These are phyloP conservation scores for Hartigia nigra DNA, from an alignment of 2,888 invertebrate genomes.

Conservation along the genomic window DNA sequence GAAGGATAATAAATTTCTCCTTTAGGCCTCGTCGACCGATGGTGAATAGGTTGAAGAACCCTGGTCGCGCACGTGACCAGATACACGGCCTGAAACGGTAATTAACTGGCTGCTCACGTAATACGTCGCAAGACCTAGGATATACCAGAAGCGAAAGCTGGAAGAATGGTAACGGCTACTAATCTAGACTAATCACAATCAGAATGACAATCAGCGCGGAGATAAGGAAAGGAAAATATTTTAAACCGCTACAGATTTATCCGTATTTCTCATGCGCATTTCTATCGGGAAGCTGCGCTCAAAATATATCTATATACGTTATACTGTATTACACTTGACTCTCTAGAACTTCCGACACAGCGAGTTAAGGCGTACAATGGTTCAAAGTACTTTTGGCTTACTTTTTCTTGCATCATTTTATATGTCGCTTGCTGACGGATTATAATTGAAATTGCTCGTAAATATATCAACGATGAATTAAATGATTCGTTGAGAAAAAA, in stretches of 20 bases:
- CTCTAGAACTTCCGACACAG: too few relatives aligned
- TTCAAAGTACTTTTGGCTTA: too few relatives aligned
- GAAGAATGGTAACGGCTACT: not conserved
- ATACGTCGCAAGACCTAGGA: not conserved
- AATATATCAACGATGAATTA: too few relatives aligned
- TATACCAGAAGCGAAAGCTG: not conserved
- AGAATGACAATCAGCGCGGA: not conserved
- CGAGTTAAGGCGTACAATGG: too few relatives aligned
- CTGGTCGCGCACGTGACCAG: not conserved
- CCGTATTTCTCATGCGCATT: not conserved
- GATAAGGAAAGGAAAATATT: not conserved
- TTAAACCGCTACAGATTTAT: too few relatives aligned
- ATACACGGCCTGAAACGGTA: not conserved
- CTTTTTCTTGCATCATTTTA: too few relatives aligned
- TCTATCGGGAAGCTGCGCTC: too few relatives aligned
- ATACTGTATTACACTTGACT: too few relatives aligned
- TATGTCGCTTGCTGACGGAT: too few relatives aligned
- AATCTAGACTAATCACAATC: not conserved
- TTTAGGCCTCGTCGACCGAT: not conserved
- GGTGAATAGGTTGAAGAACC: not conserved
- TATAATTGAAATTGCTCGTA: too few relatives aligned
- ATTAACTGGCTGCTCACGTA: constrained; percentile 1
- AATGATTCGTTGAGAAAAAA: too few relatives aligned
- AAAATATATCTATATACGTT: too few relatives aligned
- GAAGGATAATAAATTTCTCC: not conserved